These are phyloP conservation scores for Siphlonurus alternatus DNA, from an alignment of 2,888 invertebrate species.

Conservation along the genomic window DNA sequence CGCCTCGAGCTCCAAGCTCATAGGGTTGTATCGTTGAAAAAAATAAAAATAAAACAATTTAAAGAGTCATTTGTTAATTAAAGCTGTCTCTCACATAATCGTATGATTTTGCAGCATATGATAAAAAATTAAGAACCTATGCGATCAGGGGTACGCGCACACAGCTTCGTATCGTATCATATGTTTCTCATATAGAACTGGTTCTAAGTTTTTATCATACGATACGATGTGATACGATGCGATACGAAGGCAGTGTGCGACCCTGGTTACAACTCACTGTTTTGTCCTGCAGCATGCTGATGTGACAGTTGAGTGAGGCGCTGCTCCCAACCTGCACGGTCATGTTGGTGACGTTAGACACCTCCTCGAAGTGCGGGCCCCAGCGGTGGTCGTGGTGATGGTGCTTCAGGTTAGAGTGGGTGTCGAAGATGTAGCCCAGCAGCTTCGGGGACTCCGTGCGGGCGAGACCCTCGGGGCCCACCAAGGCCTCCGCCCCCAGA, in stretches of 20 bases:
- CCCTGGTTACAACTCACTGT: too few species aligned
- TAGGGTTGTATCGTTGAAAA: too few species aligned
- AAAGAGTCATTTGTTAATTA: not conserved
- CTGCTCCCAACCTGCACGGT: conserved; percentile 57
- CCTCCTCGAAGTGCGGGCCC: conserved; percentile 49
- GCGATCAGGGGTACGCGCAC: too few species aligned
- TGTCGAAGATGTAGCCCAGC: conserved; percentile 56
- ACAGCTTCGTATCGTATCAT: too few species aligned
- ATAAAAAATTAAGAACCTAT: too few species aligned
- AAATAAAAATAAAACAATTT: not conserved
- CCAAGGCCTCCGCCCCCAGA: not conserved
- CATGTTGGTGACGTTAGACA: conserved; percentile 45
- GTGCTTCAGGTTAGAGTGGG: conserved; percentile 49
- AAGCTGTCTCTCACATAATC: too few species aligned
- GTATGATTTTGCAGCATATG: too few species aligned
- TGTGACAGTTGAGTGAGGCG: conserved; percentile 54
- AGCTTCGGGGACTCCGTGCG: conserved; percentile 42
- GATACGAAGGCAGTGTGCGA: too few species aligned
- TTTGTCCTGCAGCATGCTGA: conserved; percentile 56
- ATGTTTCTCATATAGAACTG: too few species aligned
- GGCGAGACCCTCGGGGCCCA: not conserved
- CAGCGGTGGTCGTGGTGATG: conserved; percentile 45
- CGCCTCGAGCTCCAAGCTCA: too few species aligned
- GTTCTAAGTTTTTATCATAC: too few species aligned
- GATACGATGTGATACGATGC: too few species aligned